phyloP scores from a whole-genome alignment of 1,140 invertebrate genomes.

The Hycleus phaleratus region DNA sequence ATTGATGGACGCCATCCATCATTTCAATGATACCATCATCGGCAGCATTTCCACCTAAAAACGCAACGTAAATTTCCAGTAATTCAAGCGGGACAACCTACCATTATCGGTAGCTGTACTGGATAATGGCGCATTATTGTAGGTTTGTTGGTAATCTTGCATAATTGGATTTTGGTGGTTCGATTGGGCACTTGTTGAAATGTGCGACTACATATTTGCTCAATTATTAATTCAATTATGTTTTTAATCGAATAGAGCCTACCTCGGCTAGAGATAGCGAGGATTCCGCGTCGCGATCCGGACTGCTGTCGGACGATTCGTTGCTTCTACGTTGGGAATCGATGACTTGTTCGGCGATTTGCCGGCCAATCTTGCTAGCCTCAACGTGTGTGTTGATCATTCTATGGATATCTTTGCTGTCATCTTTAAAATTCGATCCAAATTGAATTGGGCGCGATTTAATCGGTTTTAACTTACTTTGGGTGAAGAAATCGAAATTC shows the following conservation, averaged over 20 bases:
- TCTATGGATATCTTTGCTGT: constrained; percentile 55
- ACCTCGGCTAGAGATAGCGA: constrained; percentile 24
- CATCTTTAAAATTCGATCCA: constrained; percentile 24
- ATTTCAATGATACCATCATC: constrained; percentile 56
- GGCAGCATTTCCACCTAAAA: constrained; percentile 38
- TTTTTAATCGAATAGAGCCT: constrained; percentile 6
- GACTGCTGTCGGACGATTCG: constrained; percentile 45
- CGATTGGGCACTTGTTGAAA: constrained; percentile 28
- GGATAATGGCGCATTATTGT: constrained; percentile 26
- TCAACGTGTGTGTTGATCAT: constrained; percentile 67
- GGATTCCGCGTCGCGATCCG: constrained; percentile 36
- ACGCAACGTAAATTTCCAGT: background rate
- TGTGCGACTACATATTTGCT: constrained; percentile 28
- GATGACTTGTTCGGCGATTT: constrained; percentile 66
- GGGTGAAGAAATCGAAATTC: constrained; percentile 52
- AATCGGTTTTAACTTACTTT: constrained; percentile 41
- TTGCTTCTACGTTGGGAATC: constrained; percentile 48
- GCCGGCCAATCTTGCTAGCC: constrained; percentile 70
- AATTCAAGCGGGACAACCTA: constrained; percentile 4
- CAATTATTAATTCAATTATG: background rate
- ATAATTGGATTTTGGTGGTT: constrained; percentile 8
- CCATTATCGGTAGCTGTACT: constrained; percentile 36
- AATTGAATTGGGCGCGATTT: background rate
- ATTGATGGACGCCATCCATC: constrained; percentile 46
- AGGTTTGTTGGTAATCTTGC: constrained; percentile 2